Evolutionary conservation across 1,140 invertebrate genomes (phyloP), one percentile per base, ranked within the genome.

Genomic region (Watersipora subatra): DNA sequence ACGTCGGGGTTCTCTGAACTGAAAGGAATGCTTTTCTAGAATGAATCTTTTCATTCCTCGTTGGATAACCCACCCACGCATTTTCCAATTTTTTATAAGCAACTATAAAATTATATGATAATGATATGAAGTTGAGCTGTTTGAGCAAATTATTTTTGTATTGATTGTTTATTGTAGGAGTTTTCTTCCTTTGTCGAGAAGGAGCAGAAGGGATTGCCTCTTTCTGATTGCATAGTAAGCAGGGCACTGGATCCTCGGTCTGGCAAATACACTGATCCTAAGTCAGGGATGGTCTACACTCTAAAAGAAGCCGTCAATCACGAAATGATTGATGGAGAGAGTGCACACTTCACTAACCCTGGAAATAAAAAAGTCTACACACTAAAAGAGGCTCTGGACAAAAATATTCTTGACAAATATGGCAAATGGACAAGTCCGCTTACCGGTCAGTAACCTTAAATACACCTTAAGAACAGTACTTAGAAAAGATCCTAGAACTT

Each of bases 221-320:
- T 75, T 66, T 64, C 71, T 25, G 71, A 72, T 64, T 76, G 73
- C 26, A 62, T 74, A n/a, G 75, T 93, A 75, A 82, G 87, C 69
- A 87, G 89, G 69, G 80, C 92, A 61, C 84, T 93, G 69, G 88
- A 91, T 72, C 85, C 87, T 59, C 84, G 86, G 24, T 73, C 73
- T 64, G 87, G 88, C 59, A 86, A 84, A 72, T 88, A 97, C 66
- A 83, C 85, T 29, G 92, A 93, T 74, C 89, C 91, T 0, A 83
- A 87, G 62, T 89, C 88, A 70, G 85, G 86, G 17, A 7, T 25
- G 58, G 22, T 22, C 7, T 59, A 28, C 58, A 68, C 75, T n/a
- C 76, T 79, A 67, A 62, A 67, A 29, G 73, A 78, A 62, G 76
- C 77, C 15, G 63, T 76, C 17, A 67, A 72, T n/a, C 62, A 67